These are phyloP conservation scores for Drosophila funebris DNA, from an alignment of 1,140 invertebrate species.

Conservation along the genomic window DNA sequence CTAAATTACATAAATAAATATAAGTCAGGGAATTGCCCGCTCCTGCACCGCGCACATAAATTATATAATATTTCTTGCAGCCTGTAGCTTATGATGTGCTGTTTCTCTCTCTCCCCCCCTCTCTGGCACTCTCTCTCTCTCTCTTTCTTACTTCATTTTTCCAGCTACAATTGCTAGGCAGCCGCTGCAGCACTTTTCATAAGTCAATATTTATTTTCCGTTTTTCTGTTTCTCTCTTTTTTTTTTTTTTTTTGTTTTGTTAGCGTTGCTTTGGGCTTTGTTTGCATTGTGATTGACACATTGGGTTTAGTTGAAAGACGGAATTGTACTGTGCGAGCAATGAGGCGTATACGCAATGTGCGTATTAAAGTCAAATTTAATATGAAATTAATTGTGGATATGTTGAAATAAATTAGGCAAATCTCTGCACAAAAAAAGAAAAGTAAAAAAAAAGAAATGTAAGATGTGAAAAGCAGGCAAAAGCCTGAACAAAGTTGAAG, in stretches of 20 bases:
- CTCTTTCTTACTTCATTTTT: background rate
- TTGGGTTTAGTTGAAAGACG: slow-evolving; percentile 47
- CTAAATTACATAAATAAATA: slow-evolving; percentile 52
- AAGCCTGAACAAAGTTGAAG: slow-evolving; percentile 28
- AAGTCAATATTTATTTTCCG: slow-evolving; percentile 65
- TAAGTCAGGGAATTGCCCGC: slow-evolving; percentile 23
- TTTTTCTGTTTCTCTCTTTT: slow-evolving; percentile 24
- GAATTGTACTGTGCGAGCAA: background rate
- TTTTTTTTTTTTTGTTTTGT: slow-evolving; percentile 25
- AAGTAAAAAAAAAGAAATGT: slow-evolving; percentile 13
- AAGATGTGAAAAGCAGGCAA: slow-evolving; percentile 5
- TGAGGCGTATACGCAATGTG: slow-evolving; percentile 26
- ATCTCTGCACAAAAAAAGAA: slow-evolving; percentile 14
- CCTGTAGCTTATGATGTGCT: slow-evolving; percentile 31
- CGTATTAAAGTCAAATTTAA: slow-evolving; percentile 17
- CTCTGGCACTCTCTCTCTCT: background rate
- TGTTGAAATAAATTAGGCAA: slow-evolving; percentile 11
- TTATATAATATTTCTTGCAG: slow-evolving; percentile 45
- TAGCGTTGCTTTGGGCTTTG: slow-evolving; percentile 46
- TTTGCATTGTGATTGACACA: slow-evolving; percentile 70
- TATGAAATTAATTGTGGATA: slow-evolving; percentile 52
- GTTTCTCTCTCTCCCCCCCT: background rate
- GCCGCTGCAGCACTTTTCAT: slow-evolving; percentile 37
- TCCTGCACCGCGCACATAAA: slow-evolving; percentile 50
- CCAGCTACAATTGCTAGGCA: slow-evolving; percentile 53